Base-by-base conservation (phyloP, 2,113 vertebrate genomes). In the Oenanthe melanoleuca region DNA sequence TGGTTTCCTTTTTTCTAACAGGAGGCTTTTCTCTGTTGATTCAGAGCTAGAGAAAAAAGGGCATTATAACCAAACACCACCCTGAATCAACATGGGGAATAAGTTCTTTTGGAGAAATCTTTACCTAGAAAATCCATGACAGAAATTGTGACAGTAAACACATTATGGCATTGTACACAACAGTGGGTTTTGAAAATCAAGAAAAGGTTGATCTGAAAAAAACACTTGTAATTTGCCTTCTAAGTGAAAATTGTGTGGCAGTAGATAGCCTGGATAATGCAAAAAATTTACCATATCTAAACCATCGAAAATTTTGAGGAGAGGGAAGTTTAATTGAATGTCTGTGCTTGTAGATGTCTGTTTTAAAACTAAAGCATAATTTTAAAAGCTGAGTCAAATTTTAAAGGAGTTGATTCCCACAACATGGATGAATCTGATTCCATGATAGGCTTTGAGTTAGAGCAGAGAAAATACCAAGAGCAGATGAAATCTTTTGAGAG, bases 11-110 rank as follows among this genome's bases (percentile, higher is more conserved):
- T 70, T 72, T 93, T 96, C 53, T 93, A 86, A 53, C 74, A 93
- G 59, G 66, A 96, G 21, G 11, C 15, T 87, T 92, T 96, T 93
- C 47, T 73, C 64, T 73, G 12, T 61, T 96, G 74, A 87, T 96
- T 91, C 94, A 84, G 49, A 85, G 50, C 24, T 71, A 70, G 29
- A 49, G 31, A 15, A 37, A 84, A 69, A 91, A 79, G 18, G 31
- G 11, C 11, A 38, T 67, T 64, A 8, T 52, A 88, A 63, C 29
- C 50, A 80, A 93, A 80, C 25, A 57, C 3, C 4, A 67, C 16
- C 17, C 20, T 61, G 52, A 63, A 57, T 13, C 33, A 73, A 59
- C 49, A n/a, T 4, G 4, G 8, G 13, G 6, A 89, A 28, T 53
- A 72, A 64, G 12, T 61, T 64, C 8, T 55, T 34, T 26, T 69